Evolutionary conservation across 2,888 invertebrate genomes (phyloP), one percentile per base, ranked within the genome.

Genomic region (Nemoura dubitans): DNA sequence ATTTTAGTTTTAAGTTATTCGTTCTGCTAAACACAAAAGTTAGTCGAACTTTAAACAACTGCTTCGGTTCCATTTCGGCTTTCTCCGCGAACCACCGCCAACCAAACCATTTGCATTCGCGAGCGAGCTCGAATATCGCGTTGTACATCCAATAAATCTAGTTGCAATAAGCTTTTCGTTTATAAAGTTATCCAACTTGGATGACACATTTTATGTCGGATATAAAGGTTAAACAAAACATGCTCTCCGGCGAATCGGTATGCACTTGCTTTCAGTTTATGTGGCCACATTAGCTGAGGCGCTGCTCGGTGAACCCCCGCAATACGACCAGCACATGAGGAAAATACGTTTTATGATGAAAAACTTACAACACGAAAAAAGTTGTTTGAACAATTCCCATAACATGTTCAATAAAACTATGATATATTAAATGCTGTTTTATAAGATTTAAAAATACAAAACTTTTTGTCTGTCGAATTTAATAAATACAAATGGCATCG

Each of bases 1-100:
- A 59, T 84, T 59, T 84, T 84, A 84, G 84, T 84, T 59, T 84
- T 28, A 59, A 84, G 76, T 84, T 84, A 28, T 84, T 43, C 43
- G 76, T 76, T 84, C 43, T 84, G 26, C n/a, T 81, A 81, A 27
- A 81, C 28, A 81, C n/a, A 30, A 81, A 81, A 81, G 81, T 81
- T 81, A 81, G 81, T 59, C 81, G 28, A 81, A 78, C 78, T 78
- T 78, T 27, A 78, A 78, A 78, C 78, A 27, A 27, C 78, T 28
- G 27, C 14, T 25, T n/a, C 28, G n/a, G 26, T 28, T 78, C 78
- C n/a, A 6, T 78, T 78, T 26, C 78, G 27, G 14, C 28, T 2
- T 2, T 27, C 78, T 26, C n/a, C 21, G 5, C n/a, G 21, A 76
- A 5, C 76, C n/a, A 76, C 5, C n/a, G n/a, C 78, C 26, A 78